Evolutionary conservation across 2,113 vertebrate species (phyloP).

Genomic region (Calyptommatus sinebrachiatus): DNA sequence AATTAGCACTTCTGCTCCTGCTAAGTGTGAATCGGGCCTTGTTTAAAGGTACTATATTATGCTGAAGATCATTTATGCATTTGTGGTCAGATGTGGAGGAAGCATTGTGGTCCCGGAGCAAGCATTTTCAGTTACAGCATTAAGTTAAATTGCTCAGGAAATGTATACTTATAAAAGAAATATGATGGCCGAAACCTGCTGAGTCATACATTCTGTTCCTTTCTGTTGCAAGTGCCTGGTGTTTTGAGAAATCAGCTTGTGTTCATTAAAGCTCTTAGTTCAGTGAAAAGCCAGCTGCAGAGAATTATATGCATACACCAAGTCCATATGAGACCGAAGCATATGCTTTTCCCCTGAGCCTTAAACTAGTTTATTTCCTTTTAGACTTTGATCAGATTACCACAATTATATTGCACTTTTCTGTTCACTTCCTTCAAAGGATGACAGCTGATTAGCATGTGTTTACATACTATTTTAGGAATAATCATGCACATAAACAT

Average conservation of each 20-base stretch:
- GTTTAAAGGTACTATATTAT: not conserved
- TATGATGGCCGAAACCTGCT: not conserved
- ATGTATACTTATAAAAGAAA: not conserved
- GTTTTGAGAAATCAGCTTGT: slow-evolving; percentile 2
- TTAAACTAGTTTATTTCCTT: slow-evolving; percentile 7
- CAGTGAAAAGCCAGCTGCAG: slow-evolving; percentile 2
- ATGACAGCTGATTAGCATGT: slow-evolving; percentile 24
- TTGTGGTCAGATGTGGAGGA: not conserved
- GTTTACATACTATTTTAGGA: slow-evolving; percentile 13
- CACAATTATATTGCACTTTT: slow-evolving; percentile 12
- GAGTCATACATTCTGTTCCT: not conserved
- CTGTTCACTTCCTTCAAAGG: slow-evolving; percentile 14
- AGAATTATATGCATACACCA: slow-evolving; percentile 13
- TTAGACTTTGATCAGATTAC: slow-evolving; percentile 17
- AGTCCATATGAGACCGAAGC: not conserved
- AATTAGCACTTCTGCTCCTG: too few relatives aligned
- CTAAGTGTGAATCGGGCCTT: too few relatives aligned
- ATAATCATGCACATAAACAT: slow-evolving; percentile 14
- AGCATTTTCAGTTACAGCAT: not conserved
- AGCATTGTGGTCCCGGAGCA: not conserved
- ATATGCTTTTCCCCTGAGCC: not conserved
- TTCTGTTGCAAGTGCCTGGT: not conserved
- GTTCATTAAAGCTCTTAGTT: slow-evolving; percentile 2
- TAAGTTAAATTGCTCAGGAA: not conserved
- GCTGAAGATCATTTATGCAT: not conserved